These are phyloP conservation scores for Ischnura elegans DNA, from an alignment of 2,888 invertebrate genomes.

Conservation along the genomic window DNA sequence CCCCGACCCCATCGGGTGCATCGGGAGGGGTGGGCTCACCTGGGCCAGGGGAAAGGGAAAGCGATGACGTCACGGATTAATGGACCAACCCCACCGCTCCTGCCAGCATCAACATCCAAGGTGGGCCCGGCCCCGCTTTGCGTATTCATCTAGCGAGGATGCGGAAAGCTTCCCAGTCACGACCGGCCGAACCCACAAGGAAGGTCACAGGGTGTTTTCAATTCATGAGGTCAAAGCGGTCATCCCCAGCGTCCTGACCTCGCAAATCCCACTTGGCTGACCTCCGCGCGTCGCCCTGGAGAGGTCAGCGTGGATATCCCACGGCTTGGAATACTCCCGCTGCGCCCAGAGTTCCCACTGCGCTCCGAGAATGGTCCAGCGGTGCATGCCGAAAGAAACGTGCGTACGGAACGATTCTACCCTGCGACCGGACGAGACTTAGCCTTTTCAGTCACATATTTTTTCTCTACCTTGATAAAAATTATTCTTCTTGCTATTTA, in stretches of 20 bases:
- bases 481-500: no score
- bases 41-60: neutral
- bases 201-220: conserved; percentile 2
- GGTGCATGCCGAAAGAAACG: no score
- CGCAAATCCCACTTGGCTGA: neutral
- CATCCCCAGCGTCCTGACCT: neutral
- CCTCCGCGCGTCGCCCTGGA: neutral
- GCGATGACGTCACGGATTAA: conserved; percentile 1
- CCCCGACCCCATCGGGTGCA: no score
- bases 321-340: no score
- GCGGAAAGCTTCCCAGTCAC: neutral
- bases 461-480: no score
- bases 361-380: no score
- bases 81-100: neutral
- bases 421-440: no score
- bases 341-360: no score
- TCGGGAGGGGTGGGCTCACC: neutral
- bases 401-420: no score
- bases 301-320: no score
- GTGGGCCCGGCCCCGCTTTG: neutral
- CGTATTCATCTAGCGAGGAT: neutral
- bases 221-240: neutral
- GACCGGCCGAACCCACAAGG: neutral
- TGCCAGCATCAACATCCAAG: neutral
- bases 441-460: no score